These are phyloP conservation scores for Grammomys surdaster DNA, from an alignment of 2,113 vertebrate genomes.

Conservation along the genomic window DNA sequence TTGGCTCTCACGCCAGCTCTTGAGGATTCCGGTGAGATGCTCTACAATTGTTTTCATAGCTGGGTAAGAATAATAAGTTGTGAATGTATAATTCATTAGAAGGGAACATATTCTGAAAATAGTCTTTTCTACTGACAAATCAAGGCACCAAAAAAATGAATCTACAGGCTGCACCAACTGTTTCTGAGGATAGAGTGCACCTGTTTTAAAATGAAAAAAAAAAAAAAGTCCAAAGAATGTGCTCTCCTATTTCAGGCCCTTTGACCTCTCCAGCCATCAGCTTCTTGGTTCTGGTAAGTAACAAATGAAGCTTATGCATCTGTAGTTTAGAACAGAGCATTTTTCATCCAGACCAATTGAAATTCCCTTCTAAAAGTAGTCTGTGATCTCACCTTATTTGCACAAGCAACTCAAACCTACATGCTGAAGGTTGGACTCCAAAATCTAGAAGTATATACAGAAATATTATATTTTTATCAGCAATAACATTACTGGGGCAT, in stretches of 20 bases:
- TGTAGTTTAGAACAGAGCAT: not conserved
- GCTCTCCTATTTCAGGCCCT: slow-evolving; percentile 78
- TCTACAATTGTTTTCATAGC: slow-evolving; percentile 56
- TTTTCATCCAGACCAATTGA: slow-evolving; percentile 54
- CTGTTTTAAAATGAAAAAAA: slow-evolving; percentile 56
- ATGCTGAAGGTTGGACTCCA: not conserved
- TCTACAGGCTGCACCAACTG: slow-evolving; percentile 70
- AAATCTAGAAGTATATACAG: slow-evolving; percentile 31
- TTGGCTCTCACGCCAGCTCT: not conserved
- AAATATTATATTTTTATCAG: not conserved
- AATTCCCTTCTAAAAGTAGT: not conserved
- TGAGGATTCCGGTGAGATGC: slow-evolving; percentile 26
- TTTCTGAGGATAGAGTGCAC: slow-evolving; percentile 61
- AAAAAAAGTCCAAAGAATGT: slow-evolving; percentile 59
- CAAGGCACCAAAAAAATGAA: slow-evolving; percentile 47
- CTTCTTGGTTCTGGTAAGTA: not conserved
- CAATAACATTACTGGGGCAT: not conserved
- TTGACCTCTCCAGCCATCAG: slow-evolving; percentile 45
- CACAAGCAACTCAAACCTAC: slow-evolving; percentile 3
- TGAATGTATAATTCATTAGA: slow-evolving; percentile 57
- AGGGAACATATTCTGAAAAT: slow-evolving; percentile 71
- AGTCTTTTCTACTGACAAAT: slow-evolving; percentile 68
- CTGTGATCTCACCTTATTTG: not conserved
- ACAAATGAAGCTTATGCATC: slow-evolving; percentile 58
- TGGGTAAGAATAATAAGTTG: slow-evolving; percentile 46